Conservation (phyloP, 2,797 vertebrate species). For the Merluccius polli region DNA sequence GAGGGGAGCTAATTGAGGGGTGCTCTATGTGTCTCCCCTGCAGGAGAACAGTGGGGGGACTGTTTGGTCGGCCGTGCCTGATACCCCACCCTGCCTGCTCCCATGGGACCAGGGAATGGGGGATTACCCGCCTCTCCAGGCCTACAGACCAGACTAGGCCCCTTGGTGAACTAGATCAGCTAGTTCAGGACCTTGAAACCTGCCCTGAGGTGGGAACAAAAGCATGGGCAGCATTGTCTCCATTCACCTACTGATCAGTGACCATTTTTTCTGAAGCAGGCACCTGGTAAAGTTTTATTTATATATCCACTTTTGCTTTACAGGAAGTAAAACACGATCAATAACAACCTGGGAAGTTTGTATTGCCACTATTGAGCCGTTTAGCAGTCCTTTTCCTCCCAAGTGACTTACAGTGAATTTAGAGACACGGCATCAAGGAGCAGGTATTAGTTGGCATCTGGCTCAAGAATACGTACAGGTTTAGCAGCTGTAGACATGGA, state of each 20-base stretch:
- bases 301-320: background rate
- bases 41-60: constrained; percentile 62
- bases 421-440: background rate
- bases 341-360: background rate
- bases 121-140: constrained; percentile 55
- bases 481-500: background rate
- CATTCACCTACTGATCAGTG: constrained; percentile 21
- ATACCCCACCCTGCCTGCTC: constrained; percentile 55
- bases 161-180: background rate
- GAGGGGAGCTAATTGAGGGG: constrained; percentile 60
- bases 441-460: background rate
- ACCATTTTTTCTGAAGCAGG: constrained; percentile 11
- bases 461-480: no score
- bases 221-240: background rate
- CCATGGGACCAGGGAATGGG: constrained; percentile 47
- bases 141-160: constrained; percentile 41
- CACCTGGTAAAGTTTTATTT: background rate
- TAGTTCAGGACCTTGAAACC: constrained; percentile 37
- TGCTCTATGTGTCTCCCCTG: constrained; percentile 51
- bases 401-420: background rate
- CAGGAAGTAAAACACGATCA: background rate
- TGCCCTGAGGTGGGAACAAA: constrained; percentile 12
- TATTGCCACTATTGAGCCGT: background rate
- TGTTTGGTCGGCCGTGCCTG: constrained; percentile 60
- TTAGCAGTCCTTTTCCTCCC: background rate